Percentiles rank a stretch among this genome's conserved stretches.
Evolutionary conservation across 2,113 vertebrate species (phyloP).

Genomic region (Epinephelus moara): DNA sequence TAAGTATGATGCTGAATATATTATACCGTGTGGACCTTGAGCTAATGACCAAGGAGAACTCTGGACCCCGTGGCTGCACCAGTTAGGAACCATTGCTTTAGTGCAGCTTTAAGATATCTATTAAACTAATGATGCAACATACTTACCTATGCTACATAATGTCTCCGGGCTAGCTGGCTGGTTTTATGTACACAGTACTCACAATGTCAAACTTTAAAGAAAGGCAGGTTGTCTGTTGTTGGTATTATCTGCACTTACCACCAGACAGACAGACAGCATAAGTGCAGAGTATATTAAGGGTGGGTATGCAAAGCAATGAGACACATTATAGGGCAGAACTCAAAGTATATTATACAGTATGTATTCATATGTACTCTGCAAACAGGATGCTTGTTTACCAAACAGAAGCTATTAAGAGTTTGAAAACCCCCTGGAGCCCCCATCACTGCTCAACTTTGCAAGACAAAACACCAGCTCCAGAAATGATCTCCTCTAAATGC

Average conservation of each 20-base stretch:
- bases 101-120: not conserved
- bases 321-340: constrained; percentile 14
- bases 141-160: not conserved
- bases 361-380: constrained; percentile 36
- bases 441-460: constrained; percentile 57
- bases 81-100: no score
- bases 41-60: no score
- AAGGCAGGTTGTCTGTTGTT: not conserved
- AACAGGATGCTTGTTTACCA: constrained; percentile 63
- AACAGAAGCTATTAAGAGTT: constrained; percentile 72
- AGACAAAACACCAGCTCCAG: constrained; percentile 77
- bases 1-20: no score
- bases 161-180: not conserved
- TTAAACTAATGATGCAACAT: not conserved
- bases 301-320: constrained; percentile 12
- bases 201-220: not conserved
- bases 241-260: not conserved
- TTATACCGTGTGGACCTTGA: no score
- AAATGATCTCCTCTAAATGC: constrained; percentile 79
- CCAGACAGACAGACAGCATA: constrained; percentile 3
- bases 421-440: constrained; percentile 50
- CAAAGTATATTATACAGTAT: constrained; percentile 25
- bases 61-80: no score
- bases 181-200: not conserved
- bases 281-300: not conserved